These are phyloP conservation scores for Helleia helle DNA, from an alignment of 2,888 invertebrate genomes.

Conservation along the genomic window DNA sequence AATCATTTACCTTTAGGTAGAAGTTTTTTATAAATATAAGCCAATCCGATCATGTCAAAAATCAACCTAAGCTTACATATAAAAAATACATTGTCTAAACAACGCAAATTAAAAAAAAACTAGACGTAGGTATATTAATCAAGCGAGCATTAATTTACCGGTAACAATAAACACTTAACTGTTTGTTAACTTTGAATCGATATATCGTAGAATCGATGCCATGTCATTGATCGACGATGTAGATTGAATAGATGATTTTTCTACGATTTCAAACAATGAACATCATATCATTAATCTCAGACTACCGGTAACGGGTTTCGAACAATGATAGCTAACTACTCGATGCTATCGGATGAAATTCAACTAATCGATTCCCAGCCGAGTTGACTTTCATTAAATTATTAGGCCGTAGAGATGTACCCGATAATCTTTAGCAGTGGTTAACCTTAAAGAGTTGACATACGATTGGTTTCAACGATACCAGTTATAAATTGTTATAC, in stretches of 20 bases:
- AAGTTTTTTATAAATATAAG: no score
- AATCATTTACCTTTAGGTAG: no score
- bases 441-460: slow-evolving; percentile 31
- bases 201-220: slow-evolving; percentile 11
- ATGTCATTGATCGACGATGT: slow-evolving; percentile 31
- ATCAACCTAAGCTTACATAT: no score
- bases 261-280: slow-evolving; percentile 55
- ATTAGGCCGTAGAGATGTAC: slow-evolving; percentile 22
- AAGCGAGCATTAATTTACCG: slow-evolving; percentile 14
- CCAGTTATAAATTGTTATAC: background rate
- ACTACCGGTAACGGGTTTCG: slow-evolving; percentile 50
- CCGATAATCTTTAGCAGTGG: slow-evolving; percentile 35
- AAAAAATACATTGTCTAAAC: no score
- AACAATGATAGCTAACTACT: slow-evolving; percentile 58
- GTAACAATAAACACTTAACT: slow-evolving; percentile 27
- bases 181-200: slow-evolving; percentile 13
- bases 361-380: slow-evolving; percentile 51
- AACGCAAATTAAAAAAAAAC: no score
- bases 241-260: slow-evolving; percentile 54
- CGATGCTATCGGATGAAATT: slow-evolving; percentile 52
- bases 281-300: slow-evolving; percentile 57
- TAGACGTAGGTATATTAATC: no score
- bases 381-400: slow-evolving; percentile 53
- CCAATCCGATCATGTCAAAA: no score
- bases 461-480: slow-evolving; percentile 11